Base-by-base conservation (phyloP, 1,140 invertebrate genomes). In the Diploscapter pachys region DNA sequence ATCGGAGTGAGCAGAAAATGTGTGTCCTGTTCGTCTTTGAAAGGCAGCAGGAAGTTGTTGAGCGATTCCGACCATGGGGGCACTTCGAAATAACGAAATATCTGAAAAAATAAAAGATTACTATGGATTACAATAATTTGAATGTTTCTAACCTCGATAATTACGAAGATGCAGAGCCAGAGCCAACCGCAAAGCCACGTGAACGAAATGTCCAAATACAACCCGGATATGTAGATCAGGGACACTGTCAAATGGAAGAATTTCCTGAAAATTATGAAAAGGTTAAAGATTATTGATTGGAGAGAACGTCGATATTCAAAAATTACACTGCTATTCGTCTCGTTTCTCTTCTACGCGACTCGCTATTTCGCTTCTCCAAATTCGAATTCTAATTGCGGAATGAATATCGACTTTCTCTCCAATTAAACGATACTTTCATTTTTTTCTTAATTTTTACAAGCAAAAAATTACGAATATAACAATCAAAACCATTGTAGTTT, bases 171-270 rank as follows among this genome's bases (percentile, higher is more conserved):
- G 65, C 73, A 74, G 6, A 74, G 13, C 66, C 64, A 74, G 3
- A 74, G 66, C 73, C 73, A 74, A 0, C 63, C 73, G 54, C 73
- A 74, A 2, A 74, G 57, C 73, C 73, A 74, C 11, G 61, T 51
- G 56, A 74, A 74, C 11, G 53, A 56, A n/a, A 52, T 65, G 56
- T 74, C 73, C 1, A 68, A 51, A 49, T 69, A 64, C 11, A 74
- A 48, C 63, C 73, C 73, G 49, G 73, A 74, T 3, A 74, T 69
- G n/a, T 68, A 74, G 50, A 74, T 74, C 4, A 74, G 55, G 0
- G 73, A 74, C 9, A 74, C 73, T 8, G 73, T 74, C 6, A 74
- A 11, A 63, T 74, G 73, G 65, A 74, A 74, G 66, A 74, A 74
- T 57, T 74, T 74, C 3, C 70, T 72, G 59, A 49, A 72, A 70